Evolutionary conservation across 2,797 vertebrate species (phyloP).

Genomic region (Helostoma temminkii): DNA sequence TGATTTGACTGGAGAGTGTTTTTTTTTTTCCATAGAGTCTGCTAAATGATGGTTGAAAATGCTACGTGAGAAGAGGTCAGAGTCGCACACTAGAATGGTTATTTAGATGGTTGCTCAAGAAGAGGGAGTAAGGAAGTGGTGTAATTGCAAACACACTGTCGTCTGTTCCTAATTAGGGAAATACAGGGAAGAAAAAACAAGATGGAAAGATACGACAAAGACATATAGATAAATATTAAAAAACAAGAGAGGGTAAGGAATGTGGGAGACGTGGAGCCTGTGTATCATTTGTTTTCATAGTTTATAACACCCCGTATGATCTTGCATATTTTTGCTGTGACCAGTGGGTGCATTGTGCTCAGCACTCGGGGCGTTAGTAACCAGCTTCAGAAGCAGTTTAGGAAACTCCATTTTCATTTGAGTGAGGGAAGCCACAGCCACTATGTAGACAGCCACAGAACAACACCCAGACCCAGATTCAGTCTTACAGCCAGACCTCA

Average conservation of each 20-base stretch:
- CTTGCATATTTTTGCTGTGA: constrained; percentile 22
- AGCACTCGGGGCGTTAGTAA: constrained; percentile 14
- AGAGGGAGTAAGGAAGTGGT: constrained; percentile 78
- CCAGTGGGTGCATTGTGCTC: constrained; percentile 4
- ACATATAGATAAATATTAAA: constrained; percentile 75
- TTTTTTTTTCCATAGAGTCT: constrained; percentile 31
- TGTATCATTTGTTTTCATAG: constrained; percentile 53
- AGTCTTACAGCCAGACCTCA: constrained; percentile 57
- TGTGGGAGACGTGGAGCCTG: constrained; percentile 35
- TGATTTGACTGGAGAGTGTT: not conserved
- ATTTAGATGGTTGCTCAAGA: constrained; percentile 60
- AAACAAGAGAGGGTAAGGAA: constrained; percentile 21
- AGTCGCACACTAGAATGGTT: constrained; percentile 56
- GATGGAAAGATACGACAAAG: constrained; percentile 82
- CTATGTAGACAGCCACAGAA: constrained; percentile 52
- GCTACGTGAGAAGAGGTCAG: constrained; percentile 35
- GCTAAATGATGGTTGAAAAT: constrained; percentile 21
- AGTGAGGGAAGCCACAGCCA: constrained; percentile 52
- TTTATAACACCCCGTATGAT: constrained; percentile 29
- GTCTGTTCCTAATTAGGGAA: constrained; percentile 83
- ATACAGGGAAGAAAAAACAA: constrained; percentile 69
- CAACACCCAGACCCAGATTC: constrained; percentile 54
- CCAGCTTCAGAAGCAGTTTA: constrained; percentile 41
- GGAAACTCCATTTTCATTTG: constrained; percentile 49
- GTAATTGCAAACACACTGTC: constrained; percentile 82